Percentiles rank a stretch among this genome's conserved stretches.
Evolutionary conservation across 1,140 invertebrate species (phyloP).

Genomic region (Solenopsis fugax): DNA sequence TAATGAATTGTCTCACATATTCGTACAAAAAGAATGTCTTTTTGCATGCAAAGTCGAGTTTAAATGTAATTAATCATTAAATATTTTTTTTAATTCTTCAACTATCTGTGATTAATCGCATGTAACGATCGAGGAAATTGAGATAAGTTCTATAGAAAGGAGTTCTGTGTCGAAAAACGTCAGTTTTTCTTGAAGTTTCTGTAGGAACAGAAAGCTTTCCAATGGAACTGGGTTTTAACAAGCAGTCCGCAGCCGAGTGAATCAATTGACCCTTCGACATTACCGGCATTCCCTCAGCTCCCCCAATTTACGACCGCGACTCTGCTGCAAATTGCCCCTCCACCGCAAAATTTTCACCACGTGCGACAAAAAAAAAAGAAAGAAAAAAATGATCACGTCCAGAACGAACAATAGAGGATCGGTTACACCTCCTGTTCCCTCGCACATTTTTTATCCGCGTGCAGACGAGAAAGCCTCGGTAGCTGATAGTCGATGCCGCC

Average conservation of each 20-base stretch:
- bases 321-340: constrained; percentile 25
- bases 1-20: background rate
- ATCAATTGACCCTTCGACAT: constrained; percentile 39
- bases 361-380: background rate
- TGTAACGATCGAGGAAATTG: background rate
- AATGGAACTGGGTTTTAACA: constrained; percentile 13
- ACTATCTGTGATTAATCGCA: background rate
- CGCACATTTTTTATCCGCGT: background rate
- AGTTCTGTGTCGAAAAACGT: background rate
- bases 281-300: background rate
- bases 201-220: constrained; percentile 15
- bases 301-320: constrained; percentile 8
- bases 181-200: constrained; percentile 18
- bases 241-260: constrained; percentile 21
- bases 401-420: background rate
- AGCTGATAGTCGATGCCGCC: constrained; percentile 2
- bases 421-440: background rate
- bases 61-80: constrained; percentile 4
- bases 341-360: background rate
- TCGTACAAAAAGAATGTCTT: background rate
- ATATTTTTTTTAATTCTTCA: background rate
- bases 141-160: background rate
- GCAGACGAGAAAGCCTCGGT: background rate
- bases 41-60: background rate
- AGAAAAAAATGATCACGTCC: no score